Base-by-base conservation (phyloP, 2,888 invertebrate species). In the Tethea ocularis region DNA sequence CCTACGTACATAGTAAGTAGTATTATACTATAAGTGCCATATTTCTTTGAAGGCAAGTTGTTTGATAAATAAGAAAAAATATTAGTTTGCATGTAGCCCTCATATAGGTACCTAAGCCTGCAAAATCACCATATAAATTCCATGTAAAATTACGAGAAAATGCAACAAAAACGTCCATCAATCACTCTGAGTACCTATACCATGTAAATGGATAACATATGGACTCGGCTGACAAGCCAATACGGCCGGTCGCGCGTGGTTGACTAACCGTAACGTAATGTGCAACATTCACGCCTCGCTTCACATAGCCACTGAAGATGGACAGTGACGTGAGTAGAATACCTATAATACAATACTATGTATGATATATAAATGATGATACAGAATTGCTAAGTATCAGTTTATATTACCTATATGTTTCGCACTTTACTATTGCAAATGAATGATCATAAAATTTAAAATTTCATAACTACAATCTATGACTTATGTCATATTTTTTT, bases 401-500 rank as follows among this genome's bases (percentile, higher is more conserved):
- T 46, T 46, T n/a, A 46, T n/a, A 46, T n/a, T 4, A 8, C 17
- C 10, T 46, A 1, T 6, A 6, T 46, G 46, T 41, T 41, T n/a
- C 17, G n/a, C 8, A 41, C 41, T 17, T 17, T 4, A 41, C 17
- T 41, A 2, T 20, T 46, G 20, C 46, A 46, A 46, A 46, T 20
- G 46, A 46, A 46, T 46, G 46, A 54, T 33, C 54, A 26, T 22
- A 54, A n/a, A n/a, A 54, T 54, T 54, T 36, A 46, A 36, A 2
- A 73, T 73, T 72, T 69, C 69, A 65, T 63, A 73, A 73, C 64
- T 63, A 20, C 17, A 33, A 54, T 24, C 54, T 54, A 20, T 59
- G 58, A 64, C 65, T 77, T 72, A 46, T 46, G 68, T 67, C 64
- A 72, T 67, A 68, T 64, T 67, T 70, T 63, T 61, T 57, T 69